Evolutionary conservation across 2,113 vertebrate genomes (phyloP).

Genomic region (Trichomycterus rosablanca): DNA sequence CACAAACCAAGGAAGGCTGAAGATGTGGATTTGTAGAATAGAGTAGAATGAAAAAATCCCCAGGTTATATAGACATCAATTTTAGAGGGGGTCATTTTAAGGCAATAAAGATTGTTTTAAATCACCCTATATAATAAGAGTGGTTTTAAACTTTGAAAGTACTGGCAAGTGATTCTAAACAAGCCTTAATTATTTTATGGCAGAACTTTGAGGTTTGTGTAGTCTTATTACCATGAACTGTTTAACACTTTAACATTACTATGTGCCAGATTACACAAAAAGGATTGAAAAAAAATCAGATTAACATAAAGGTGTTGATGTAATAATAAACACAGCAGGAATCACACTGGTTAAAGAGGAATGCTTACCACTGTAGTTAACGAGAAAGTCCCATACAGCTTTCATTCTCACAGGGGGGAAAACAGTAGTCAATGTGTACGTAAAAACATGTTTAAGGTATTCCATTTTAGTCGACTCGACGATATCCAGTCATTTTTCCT

Average conservation of each 20-base stretch:
- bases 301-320: not conserved
- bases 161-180: constrained; percentile 4
- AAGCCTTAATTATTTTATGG: not conserved
- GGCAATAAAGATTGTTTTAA: constrained; percentile 46
- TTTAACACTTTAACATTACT: constrained; percentile 13
- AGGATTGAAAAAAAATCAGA: not conserved
- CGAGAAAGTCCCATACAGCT: constrained; percentile 20
- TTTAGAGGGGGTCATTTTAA: constrained; percentile 46
- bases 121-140: no score
- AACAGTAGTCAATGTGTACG: constrained; percentile 63
- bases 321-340: constrained; percentile 35
- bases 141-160: no score
- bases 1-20: no score
- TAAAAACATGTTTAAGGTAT: constrained; percentile 55
- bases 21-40: no score
- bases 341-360: constrained; percentile 51
- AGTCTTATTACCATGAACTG: not conserved
- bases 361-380: constrained; percentile 56
- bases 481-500: constrained; percentile 51
- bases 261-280: not conserved
- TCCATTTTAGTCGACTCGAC: constrained; percentile 48
- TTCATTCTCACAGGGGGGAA: constrained; percentile 45
- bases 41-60: not conserved
- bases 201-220: not conserved
- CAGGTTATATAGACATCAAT: not conserved